Percentiles rank a stretch among this genome's conserved stretches.
Evolutionary conservation across 2,888 invertebrate species (phyloP).

Genomic region (Apotomis betuletana): DNA sequence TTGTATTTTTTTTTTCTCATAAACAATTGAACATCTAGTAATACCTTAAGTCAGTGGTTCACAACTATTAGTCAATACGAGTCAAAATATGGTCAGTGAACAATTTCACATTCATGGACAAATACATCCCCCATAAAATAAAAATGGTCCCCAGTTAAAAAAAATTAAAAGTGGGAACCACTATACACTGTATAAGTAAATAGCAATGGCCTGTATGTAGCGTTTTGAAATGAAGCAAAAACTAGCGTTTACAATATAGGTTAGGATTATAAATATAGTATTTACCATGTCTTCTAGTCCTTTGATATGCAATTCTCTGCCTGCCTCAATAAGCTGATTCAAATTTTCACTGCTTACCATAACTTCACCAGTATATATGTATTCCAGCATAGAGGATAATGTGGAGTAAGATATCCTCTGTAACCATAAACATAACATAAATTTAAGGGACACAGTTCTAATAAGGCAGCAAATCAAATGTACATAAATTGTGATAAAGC

Average conservation of each 20-base stretch:
- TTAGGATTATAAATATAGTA: background rate
- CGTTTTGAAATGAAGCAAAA: no score
- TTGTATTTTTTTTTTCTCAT: no score
- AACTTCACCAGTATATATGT: conserved; percentile 77
- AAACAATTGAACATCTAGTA: no score
- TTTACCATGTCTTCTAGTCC: conserved; percentile 72
- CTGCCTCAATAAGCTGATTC: conserved; percentile 65
- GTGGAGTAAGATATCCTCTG: conserved; percentile 73
- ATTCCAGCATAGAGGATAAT: conserved; percentile 68
- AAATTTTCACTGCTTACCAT: conserved; percentile 62
- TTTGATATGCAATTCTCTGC: conserved; percentile 70
- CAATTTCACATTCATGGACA: no score
- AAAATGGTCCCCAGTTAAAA: no score
- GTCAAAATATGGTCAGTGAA: no score
- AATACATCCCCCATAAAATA: no score
- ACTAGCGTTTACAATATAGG: background rate
- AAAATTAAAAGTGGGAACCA: no score
- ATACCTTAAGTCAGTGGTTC: no score
- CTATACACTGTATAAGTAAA: no score
- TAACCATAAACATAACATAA: conserved; percentile 46
- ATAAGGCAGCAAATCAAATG: background rate
- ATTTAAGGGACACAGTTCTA: background rate
- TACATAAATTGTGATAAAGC: background rate
- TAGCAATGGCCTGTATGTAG: no score
- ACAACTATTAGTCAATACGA: no score